These are phyloP conservation scores for Aplochiton taeniatus DNA, from an alignment of 2,797 vertebrate genomes.

Conservation along the genomic window DNA sequence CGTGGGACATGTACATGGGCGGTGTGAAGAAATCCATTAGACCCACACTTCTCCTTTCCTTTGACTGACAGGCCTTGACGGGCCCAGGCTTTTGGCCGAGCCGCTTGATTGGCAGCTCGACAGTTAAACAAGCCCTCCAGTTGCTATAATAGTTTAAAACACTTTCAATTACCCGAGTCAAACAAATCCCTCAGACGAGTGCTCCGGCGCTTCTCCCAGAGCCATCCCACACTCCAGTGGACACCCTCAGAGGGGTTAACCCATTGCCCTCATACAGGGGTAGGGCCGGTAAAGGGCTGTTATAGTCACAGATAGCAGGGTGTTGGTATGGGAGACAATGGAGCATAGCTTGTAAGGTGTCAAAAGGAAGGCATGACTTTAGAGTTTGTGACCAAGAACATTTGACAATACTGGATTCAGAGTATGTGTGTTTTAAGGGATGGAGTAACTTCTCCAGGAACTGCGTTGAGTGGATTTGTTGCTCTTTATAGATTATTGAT, in stretches of 20 bases:
- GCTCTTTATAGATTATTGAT: too few species aligned
- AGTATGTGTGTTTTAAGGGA: too few species aligned
- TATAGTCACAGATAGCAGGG: too few species aligned
- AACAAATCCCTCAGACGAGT: constrained; percentile 89
- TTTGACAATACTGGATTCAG: too few species aligned
- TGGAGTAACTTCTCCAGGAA: too few species aligned
- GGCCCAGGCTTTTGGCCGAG: constrained; percentile 94
- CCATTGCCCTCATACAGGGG: neutral
- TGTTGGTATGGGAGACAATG: too few species aligned
- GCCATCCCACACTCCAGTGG: constrained; percentile 72
- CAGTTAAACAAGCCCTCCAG: constrained; percentile 99
- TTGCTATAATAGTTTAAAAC: constrained; percentile 99
- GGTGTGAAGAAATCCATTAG: constrained; percentile 99
- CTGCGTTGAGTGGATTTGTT: too few species aligned
- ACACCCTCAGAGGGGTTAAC: constrained; percentile 24
- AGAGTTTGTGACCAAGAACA: neutral
- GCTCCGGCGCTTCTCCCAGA: constrained; percentile 65
- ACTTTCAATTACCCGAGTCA: constrained; percentile 99
- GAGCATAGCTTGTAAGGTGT: neutral
- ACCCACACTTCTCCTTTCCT: constrained; percentile 99
- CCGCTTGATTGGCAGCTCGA: constrained; percentile 96
- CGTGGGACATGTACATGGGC: constrained; percentile 67
- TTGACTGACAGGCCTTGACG: constrained; percentile 99
- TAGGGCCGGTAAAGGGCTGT: too few species aligned
- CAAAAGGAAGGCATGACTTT: neutral